Evolutionary conservation across 2,797 vertebrate genomes (phyloP), one percentile per base, ranked within the genome.

Genomic region (Enteromius afrohamiltoni): DNA sequence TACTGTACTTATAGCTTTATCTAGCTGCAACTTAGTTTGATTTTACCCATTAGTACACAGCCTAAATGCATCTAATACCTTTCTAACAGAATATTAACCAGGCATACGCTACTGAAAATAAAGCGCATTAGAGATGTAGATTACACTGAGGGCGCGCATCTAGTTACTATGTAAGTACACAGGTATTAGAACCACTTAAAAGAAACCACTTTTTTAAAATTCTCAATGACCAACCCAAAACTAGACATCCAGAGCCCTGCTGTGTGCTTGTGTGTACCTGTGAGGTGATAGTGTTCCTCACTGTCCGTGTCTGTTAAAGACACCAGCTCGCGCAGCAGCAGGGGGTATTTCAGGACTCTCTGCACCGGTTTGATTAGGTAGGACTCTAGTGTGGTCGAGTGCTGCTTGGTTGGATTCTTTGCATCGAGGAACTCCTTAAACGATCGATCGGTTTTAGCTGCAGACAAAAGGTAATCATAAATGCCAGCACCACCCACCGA

Each of bases 351-450:
- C 73, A 99, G 94, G 85, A 99, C 98, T 85, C 98, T 95, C 93
- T 99, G 98, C 51, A 99, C 98, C 0, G 98, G 98, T 90, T 99
- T 99, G 90, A 99, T 99, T 89, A 99, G 96, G 91, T 98, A 99
- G 0, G 98, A 99, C 93, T 99, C 98, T 91, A 99, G 91, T 1
- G 98, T 99, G 86, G 96, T 98, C 0, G 98, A 98, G 88, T 99
- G 98, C 92, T 99, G 98, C 92, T 98, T 98, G 79, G 96, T 97
- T 80, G 97, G 97, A 89, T 99, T 99, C 87, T 94, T 96, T 2
- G 96, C 94, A 0, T 97, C 97, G 87, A 99, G 93, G 88, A 99
- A 99, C 60, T 96, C 94, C 91, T 97, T 98, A 86, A 99, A 99
- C 85, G 96, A 95, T 87, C 94, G 94, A 70, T 99, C 97, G 0